These are phyloP conservation scores for Botia almorhae DNA, from an alignment of 2,797 vertebrate species.

Conservation along the genomic window DNA sequence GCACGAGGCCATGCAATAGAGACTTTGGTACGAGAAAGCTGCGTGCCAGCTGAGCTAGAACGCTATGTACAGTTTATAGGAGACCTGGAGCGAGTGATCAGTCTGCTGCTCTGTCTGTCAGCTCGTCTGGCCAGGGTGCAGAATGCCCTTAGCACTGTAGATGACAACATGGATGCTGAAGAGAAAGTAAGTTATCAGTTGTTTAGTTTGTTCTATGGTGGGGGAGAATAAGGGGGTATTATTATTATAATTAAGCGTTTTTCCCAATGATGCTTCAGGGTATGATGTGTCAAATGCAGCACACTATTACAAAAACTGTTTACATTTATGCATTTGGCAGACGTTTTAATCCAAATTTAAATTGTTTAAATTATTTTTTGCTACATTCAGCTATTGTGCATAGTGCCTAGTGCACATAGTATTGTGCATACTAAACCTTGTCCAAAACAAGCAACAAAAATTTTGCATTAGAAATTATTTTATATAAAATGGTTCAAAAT, in stretches of 20 bases:
- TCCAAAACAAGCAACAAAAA: too few relatives aligned
- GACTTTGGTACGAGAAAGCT: slow-evolving; percentile 72
- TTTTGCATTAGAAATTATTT: background rate
- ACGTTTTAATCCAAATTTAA: too few relatives aligned
- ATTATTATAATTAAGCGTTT: too few relatives aligned
- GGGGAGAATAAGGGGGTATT: background rate
- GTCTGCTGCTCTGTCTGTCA: slow-evolving; percentile 89
- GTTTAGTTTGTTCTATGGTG: background rate
- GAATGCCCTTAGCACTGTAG: slow-evolving; percentile 83
- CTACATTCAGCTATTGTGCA: background rate
- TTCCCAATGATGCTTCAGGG: too few relatives aligned
- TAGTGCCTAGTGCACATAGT: too few relatives aligned
- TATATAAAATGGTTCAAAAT: background rate
- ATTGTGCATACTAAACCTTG: background rate
- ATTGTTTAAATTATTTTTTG: background rate
- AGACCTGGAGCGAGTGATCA: slow-evolving; percentile 94
- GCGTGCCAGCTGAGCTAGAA: slow-evolving; percentile 84
- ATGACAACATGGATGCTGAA: slow-evolving; percentile 80
- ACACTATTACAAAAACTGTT: background rate
- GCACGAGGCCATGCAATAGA: slow-evolving; percentile 71
- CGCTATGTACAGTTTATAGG: slow-evolving; percentile 88
- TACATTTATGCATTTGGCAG: too few relatives aligned
- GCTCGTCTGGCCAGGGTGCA: slow-evolving; percentile 89
- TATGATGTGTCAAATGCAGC: background rate
- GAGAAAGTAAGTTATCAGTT: slow-evolving; percentile 83